These are phyloP conservation scores for Nesoenas mayeri DNA, from an alignment of 2,113 vertebrate species.

Conservation along the genomic window DNA sequence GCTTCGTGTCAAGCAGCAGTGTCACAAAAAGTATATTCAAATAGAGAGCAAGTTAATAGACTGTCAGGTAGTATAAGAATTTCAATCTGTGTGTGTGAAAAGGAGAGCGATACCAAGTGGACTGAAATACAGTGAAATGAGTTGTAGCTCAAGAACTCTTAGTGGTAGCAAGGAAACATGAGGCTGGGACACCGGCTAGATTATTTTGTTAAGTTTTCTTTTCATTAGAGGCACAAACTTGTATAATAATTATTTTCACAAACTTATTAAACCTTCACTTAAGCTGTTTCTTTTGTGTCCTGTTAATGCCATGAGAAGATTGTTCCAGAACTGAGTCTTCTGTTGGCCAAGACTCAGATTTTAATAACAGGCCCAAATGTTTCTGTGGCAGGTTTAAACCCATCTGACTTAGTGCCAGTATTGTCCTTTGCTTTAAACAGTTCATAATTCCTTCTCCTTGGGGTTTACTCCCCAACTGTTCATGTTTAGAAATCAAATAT, in stretches of 20 bases:
- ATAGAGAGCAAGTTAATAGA: too few relatives aligned
- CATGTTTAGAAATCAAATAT: background rate
- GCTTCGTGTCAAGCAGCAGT: background rate
- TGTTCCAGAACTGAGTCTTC: background rate
- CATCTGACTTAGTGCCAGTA: background rate
- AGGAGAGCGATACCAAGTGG: background rate
- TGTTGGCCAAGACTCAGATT: background rate
- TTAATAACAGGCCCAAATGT: background rate
- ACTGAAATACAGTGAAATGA: background rate
- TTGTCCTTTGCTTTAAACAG: background rate
- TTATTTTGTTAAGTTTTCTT: background rate
- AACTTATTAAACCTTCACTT: background rate
- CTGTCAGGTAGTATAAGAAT: background rate
- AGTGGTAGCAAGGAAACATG: background rate
- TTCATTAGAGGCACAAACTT: background rate
- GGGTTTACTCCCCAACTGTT: background rate
- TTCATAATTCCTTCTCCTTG: background rate
- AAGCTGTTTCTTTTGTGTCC: background rate
- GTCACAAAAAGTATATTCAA: background rate
- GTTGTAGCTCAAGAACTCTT: background rate
- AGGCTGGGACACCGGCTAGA: background rate
- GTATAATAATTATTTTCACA: background rate
- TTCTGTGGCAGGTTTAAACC: background rate
- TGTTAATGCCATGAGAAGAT: background rate
- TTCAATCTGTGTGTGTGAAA: background rate